phyloP scores from a whole-genome alignment of 2,888 invertebrate genomes.

The Drosophila parthenogenetica region DNA sequence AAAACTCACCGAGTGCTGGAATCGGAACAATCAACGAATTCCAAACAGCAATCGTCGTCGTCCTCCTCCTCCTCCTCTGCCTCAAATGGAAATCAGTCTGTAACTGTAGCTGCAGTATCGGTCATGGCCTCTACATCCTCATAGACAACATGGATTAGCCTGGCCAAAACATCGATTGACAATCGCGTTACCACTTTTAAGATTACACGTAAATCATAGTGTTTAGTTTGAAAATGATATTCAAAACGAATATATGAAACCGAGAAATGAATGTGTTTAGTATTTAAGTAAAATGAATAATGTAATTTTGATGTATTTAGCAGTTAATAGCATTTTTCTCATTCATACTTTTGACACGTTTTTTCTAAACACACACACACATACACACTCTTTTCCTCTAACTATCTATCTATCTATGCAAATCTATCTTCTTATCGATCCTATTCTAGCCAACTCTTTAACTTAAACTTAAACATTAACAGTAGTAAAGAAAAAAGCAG shows the following conservation, averaged over 20 bases:
- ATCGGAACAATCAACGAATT: slow-evolving; percentile 87
- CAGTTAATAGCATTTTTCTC: slow-evolving; percentile 71
- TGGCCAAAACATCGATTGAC: slow-evolving; percentile 65
- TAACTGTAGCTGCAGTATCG: slow-evolving; percentile 29
- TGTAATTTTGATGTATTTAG: slow-evolving; percentile 58
- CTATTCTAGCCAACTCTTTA: slow-evolving; percentile 25
- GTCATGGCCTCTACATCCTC: slow-evolving; percentile 32
- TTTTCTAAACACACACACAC: slow-evolving; percentile 23
- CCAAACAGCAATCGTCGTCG: slow-evolving; percentile 40
- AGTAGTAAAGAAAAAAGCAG: slow-evolving; percentile 12
- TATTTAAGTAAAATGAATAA: slow-evolving; percentile 26
- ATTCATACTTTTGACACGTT: slow-evolving; percentile 38
- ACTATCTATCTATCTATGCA: slow-evolving; percentile 25
- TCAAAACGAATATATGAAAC: not conserved
- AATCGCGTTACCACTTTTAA: slow-evolving; percentile 69
- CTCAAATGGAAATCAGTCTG: slow-evolving; percentile 24
- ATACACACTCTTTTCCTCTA: slow-evolving; percentile 16
- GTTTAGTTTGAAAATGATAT: slow-evolving; percentile 18
- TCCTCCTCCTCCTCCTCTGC: too few species aligned
- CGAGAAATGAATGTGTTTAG: slow-evolving; percentile 31
- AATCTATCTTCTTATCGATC: slow-evolving; percentile 25
- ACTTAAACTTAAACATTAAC: slow-evolving; percentile 25
- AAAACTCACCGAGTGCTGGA: slow-evolving; percentile 98
- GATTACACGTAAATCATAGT: slow-evolving; percentile 45
- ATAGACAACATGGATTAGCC: slow-evolving; percentile 37